These are phyloP conservation scores for Chrysolina haemoptera DNA, from an alignment of 2,888 invertebrate genomes.

Conservation along the genomic window DNA sequence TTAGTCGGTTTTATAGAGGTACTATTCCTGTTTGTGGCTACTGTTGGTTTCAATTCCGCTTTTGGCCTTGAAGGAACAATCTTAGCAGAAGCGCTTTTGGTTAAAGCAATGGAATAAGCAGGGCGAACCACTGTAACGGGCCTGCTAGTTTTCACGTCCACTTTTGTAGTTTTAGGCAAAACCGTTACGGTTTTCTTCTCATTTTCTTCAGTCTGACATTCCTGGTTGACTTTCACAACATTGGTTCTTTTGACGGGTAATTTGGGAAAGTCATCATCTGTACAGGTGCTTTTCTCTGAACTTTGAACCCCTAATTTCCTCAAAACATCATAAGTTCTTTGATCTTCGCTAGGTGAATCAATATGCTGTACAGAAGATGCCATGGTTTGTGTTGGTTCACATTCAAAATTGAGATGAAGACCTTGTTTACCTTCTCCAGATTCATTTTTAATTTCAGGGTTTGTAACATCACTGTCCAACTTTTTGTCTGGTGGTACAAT, in stretches of 20 bases:
- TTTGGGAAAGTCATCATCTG: constrained; percentile 66
- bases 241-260: constrained; percentile 59
- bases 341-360: constrained; percentile 69
- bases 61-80: constrained; percentile 59
- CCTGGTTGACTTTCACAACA: constrained; percentile 65
- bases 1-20: constrained; percentile 41
- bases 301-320: constrained; percentile 66
- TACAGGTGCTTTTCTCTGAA: constrained; percentile 67
- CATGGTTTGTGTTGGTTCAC: constrained; percentile 30
- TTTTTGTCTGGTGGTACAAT: constrained; percentile 6
- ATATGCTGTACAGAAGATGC: constrained; percentile 50
- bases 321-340: constrained; percentile 67
- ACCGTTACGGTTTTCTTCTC: constrained; percentile 56
- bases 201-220: constrained; percentile 66
- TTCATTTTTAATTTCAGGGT: constrained; percentile 36
- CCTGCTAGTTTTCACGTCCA: constrained; percentile 53
- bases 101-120: constrained; percentile 70
- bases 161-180: constrained; percentile 49
- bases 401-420: constrained; percentile 48
- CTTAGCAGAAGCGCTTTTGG: constrained; percentile 66
- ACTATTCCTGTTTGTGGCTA: constrained; percentile 38
- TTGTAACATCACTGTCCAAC: neutral
- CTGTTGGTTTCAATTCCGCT: constrained; percentile 56
- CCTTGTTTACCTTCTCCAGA: constrained; percentile 17
- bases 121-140: constrained; percentile 57